Base-by-base conservation (phyloP, 2,797 vertebrate genomes). In the Erpetoichthys calabaricus region DNA sequence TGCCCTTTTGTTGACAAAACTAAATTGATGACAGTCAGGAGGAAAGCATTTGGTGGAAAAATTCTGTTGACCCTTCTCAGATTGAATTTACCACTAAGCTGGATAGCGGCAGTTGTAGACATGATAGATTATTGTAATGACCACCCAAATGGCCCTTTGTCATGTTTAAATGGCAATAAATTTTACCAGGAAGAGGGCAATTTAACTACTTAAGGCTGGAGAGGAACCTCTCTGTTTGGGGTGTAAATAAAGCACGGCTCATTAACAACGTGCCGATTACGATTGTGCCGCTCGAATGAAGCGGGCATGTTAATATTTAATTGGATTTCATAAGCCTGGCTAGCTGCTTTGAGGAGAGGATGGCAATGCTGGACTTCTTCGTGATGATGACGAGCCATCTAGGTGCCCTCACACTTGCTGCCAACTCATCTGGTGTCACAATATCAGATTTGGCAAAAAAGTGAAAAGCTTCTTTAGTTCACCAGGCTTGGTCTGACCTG, bases 61-160 rank as follows among this genome's bases (percentile, higher is more conserved):
- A 82, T 81, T 84, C 82, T 86, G 88, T 89, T 95, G 90, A 95
- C 91, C 90, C 88, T 86, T 86, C 79, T 85, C 74, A 90, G 91
- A 94, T 91, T 92, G 88, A 86, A 90, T 92, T 89, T 91, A 90
- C 83, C 86, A 90, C 82, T 73, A 81, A 77, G 82, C 81, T 86
- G 83, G 86, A 84, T 86, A 85, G 81, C 73, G 79, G 79, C 86
- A 86, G 84, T 83, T 89, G 82, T 70, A 82, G 86, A 92, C 91
- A 91, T 94, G 90, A 95, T 92, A 91, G 89, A 94, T 95, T 94
- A 91, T 91, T 89, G 87, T 91, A 91, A 94, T 88, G 89, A 87
- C 81, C 83, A 59, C 81, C 84, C 86, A 68, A 80, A 76, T 85
- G 86, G 87, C 89, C 84, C 88, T 89, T 88, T 87, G 90, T 88